Conservation (phyloP, 2,888 invertebrate species). For the Agrilus mali region DNA sequence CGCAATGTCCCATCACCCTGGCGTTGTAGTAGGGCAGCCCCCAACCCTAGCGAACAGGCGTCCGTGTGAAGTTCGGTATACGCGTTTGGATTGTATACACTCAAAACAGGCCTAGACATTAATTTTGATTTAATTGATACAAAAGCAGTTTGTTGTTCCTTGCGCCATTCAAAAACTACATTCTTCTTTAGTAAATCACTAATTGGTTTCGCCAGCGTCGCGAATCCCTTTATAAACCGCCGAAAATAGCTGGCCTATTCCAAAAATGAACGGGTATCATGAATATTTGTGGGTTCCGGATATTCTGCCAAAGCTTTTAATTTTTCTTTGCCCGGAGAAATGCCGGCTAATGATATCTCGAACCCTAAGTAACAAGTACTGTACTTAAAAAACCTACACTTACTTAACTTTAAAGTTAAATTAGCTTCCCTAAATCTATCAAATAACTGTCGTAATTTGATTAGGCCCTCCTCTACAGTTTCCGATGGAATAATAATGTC, state of each 20-base stretch:
- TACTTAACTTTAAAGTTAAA: no score
- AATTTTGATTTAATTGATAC: slow-evolving; percentile 1
- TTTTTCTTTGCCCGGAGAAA: no score
- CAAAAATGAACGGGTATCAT: no score
- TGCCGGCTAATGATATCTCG: no score
- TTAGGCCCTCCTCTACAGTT: slow-evolving; percentile 3
- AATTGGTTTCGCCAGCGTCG: not conserved
- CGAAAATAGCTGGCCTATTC: no score
- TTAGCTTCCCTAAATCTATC: no score
- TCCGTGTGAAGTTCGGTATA: slow-evolving; percentile 9
- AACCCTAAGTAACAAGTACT: no score
- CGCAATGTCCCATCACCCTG: slow-evolving; percentile 3
- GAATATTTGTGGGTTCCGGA: no score
- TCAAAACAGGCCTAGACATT: slow-evolving; percentile 3
- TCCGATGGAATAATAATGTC: slow-evolving; percentile 10
- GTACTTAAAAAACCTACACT: no score
- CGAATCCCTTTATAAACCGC: not conserved
- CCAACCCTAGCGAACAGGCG: slow-evolving; percentile 2
- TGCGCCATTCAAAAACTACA: no score
- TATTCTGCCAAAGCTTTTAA: no score
- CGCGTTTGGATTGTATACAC: slow-evolving; percentile 3
- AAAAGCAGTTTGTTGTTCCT: slow-evolving; percentile 1
- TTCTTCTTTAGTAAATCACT: not conserved
- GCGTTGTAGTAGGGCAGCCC: slow-evolving; percentile 4
- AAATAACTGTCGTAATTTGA: no score